These are phyloP conservation scores for Sardina pilchardus DNA, from an alignment of 2,113 vertebrate species.

Conservation along the genomic window DNA sequence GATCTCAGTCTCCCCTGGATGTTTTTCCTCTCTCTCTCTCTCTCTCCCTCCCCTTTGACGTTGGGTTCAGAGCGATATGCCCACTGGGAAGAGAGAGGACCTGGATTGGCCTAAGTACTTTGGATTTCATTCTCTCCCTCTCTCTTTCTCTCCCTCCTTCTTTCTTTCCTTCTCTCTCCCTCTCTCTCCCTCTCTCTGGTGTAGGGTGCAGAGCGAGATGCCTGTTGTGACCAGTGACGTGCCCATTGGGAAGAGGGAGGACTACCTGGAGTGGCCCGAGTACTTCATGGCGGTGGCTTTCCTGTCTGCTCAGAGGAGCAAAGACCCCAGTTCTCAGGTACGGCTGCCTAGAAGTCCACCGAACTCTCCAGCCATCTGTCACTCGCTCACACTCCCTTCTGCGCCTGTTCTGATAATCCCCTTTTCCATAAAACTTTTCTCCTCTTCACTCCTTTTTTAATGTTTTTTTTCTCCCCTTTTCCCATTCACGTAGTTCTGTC, in stretches of 20 bases:
- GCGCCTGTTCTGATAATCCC: background rate
- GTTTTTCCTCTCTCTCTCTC: background rate
- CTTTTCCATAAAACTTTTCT: too few relatives aligned
- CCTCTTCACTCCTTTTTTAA: too few relatives aligned
- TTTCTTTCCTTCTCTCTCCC: background rate
- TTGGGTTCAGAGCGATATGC: too few relatives aligned
- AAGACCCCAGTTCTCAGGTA: slow-evolving; percentile 96
- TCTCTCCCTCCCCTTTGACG: background rate
- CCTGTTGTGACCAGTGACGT: slow-evolving; percentile 35
- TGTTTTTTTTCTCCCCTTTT: background rate
- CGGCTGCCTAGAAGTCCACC: background rate
- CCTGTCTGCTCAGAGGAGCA: slow-evolving; percentile 95
- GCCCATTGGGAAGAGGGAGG: slow-evolving; percentile 76
- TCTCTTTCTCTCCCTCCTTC: background rate
- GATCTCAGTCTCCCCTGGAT: background rate
- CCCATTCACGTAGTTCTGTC: background rate
- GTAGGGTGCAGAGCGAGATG: background rate
- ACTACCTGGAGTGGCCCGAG: slow-evolving; percentile 96
- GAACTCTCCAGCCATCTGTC: background rate
- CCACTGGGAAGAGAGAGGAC: slow-evolving; percentile 79
- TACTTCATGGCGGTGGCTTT: slow-evolving; percentile 99
- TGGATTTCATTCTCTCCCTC: background rate
- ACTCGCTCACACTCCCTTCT: too few relatives aligned
- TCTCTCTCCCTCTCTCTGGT: background rate
- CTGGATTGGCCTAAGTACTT: slow-evolving; percentile 98